Evolutionary conservation across 1,140 invertebrate species (phyloP).

Genomic region (Solenopsis invicta): DNA sequence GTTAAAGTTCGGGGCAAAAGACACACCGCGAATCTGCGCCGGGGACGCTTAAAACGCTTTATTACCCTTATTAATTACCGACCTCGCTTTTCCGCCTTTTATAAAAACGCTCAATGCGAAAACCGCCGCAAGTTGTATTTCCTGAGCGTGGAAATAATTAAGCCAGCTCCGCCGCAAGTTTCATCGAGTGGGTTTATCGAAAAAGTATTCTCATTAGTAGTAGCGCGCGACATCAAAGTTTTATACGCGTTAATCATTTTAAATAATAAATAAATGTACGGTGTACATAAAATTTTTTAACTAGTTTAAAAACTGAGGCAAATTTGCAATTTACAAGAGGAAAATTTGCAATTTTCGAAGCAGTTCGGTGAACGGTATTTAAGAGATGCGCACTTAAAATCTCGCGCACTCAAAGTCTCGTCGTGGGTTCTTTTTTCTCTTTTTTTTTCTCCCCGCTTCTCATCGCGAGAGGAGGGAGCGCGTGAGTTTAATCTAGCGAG

Average conservation of each 20-base stretch:
- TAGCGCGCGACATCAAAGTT: not conserved
- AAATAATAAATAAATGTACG: not conserved
- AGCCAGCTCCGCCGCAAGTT: not conserved
- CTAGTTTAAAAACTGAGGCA: not conserved
- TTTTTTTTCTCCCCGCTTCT: not conserved
- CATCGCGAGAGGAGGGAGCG: not conserved
- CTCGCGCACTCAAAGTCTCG: not conserved
- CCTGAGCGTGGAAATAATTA: not conserved
- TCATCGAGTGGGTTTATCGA: not conserved
- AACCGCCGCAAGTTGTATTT: not conserved
- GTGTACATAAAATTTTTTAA: not conserved
- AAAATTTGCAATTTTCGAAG: too few relatives aligned
- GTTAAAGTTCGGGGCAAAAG: conserved; percentile 22
- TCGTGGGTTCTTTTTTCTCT: not conserved
- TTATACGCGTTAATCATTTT: not conserved
- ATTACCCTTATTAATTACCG: conserved; percentile 31
- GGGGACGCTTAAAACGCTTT: conserved; percentile 19
- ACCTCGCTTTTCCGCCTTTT: not conserved
- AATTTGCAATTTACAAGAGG: conserved; percentile 12
- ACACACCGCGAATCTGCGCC: conserved; percentile 14
- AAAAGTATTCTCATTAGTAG: conserved; percentile 17
- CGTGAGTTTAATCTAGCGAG: conserved; percentile 17
- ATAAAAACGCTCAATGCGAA: not conserved
- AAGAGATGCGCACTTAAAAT: not conserved
- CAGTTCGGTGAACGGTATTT: too few relatives aligned